These are phyloP conservation scores for Ernsta delagoae DNA, from an alignment of 2,888 invertebrate species.

Conservation along the genomic window DNA sequence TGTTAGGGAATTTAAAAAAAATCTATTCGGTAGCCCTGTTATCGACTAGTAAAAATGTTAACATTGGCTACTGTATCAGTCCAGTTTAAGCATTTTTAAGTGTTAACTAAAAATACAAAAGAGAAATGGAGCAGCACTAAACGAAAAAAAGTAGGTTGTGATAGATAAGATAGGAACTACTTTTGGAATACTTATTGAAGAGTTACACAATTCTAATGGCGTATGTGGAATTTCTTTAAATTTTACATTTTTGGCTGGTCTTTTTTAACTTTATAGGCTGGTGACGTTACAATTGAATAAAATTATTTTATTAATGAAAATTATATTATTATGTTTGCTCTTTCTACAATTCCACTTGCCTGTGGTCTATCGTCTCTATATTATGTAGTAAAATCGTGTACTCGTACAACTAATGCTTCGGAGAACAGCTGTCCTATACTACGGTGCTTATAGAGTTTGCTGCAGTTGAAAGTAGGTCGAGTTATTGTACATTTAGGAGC, in stretches of 20 bases:
- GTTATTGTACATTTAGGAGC: constrained; percentile 9
- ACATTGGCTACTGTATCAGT: constrained; percentile 9
- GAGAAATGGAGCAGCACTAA: constrained; percentile 12
- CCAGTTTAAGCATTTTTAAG: constrained; percentile 18
- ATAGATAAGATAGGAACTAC: too few species aligned
- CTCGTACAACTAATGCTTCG: constrained; percentile 25
- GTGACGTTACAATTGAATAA: too few species aligned
- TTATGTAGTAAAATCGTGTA: constrained; percentile 2
- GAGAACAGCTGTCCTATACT: constrained; percentile 33
- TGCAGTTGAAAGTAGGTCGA: constrained; percentile 34
- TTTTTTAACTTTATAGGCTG: too few species aligned
- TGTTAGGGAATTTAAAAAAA: neutral
- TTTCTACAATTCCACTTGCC: constrained; percentile 7
- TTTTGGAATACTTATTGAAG: too few species aligned
- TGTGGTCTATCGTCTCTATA: constrained; percentile 25
- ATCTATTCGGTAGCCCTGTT: too few species aligned
- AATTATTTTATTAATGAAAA: too few species aligned
- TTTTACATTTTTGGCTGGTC: too few species aligned
- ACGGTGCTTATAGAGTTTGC: constrained; percentile 19
- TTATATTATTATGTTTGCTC: too few species aligned
- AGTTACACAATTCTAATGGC: too few species aligned
- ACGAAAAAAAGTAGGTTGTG: neutral
- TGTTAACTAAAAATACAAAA: constrained; percentile 25
- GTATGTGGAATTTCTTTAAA: neutral
- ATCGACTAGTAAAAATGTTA: constrained; percentile 8